Percentiles rank a stretch among this genome's conserved stretches.
These are phyloP conservation scores for Tapirus indicus DNA, from an alignment of 2,797 vertebrate genomes.

Conservation along the genomic window DNA sequence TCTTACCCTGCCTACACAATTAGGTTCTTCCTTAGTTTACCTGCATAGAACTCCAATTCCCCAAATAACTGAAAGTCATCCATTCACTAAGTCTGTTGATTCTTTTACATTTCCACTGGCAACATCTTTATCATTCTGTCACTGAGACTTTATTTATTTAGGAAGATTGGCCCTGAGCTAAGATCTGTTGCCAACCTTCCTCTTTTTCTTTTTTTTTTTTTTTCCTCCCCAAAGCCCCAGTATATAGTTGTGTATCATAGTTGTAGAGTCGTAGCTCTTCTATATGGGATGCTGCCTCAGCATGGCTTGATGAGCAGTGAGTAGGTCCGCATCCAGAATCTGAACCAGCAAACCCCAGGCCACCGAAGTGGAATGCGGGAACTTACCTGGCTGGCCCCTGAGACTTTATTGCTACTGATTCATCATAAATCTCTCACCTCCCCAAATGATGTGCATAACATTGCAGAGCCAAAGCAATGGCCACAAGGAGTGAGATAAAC, in stretches of 20 bases:
- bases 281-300: too few relatives aligned
- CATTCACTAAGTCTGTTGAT: background rate
- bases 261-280: too few relatives aligned
- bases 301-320: too few relatives aligned
- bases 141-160: background rate
- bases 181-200: too few relatives aligned
- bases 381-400: too few relatives aligned
- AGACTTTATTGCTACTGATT: background rate
- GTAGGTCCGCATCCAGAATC: too few relatives aligned
- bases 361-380: too few relatives aligned
- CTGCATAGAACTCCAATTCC: background rate
- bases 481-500: background rate
- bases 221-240: too few relatives aligned
- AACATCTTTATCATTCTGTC: background rate
- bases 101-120: background rate
- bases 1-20: background rate
- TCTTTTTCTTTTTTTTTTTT: too few relatives aligned
- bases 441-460: background rate
- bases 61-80: background rate
- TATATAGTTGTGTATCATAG: too few relatives aligned
- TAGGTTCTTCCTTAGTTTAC: slow-evolving; percentile 13
- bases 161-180: too few relatives aligned
- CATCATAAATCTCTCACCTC: background rate
- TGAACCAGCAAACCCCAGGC: too few relatives aligned
- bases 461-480: background rate